Base-by-base conservation (phyloP, 1,140 invertebrate species). In the Chionoecetes opilio region DNA sequence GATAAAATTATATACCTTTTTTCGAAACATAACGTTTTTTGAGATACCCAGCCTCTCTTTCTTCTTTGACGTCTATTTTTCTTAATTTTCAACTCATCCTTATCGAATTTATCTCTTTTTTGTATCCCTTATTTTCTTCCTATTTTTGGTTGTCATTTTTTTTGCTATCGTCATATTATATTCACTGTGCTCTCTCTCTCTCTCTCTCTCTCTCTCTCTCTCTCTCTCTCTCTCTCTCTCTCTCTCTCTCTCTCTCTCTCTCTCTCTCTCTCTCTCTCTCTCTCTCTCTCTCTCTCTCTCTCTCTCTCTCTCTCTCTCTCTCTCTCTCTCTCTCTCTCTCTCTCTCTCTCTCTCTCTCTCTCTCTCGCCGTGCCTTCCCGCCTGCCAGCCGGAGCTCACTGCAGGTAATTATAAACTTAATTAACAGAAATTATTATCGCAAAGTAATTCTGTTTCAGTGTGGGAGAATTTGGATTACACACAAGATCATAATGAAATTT, bases 381-480 rank as follows among this genome's bases (percentile, higher is more conserved):
- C 6, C 63, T n/a, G 53, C 53, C 53, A 63, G 21, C 53, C 53
- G 8, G 53, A 63, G 53, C 63, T 75, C 63, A n/a, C 63, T 75
- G 63, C 21, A 75, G 63, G 63, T 75, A 75, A 75, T 75, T 75
- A 75, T 75, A 75, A 75, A 75, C 63, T 75, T 75, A 75, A 75
- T 75, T 75, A 75, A 75, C 63, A 75, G 63, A 75, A 75, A 75
- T 75, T 75, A 75, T 75, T 75, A 75, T 75, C 63, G 63, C 63
- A 75, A 75, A 75, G 63, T 75, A 75, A 75, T 75, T 75, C 63
- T n/a, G 21, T 75, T 75, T 26, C 21, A n/a, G 63, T 75, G 63
- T n/a, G 63, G n/a, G 63, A 75, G 63, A 75, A n/a, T 75, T 75
- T n/a, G 63, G 63, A 75, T 75, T 75, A 75, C 21, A n/a, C 63